phyloP scores from a whole-genome alignment of 2,797 vertebrate genomes.

The Urocyon cinereoargenteus region DNA sequence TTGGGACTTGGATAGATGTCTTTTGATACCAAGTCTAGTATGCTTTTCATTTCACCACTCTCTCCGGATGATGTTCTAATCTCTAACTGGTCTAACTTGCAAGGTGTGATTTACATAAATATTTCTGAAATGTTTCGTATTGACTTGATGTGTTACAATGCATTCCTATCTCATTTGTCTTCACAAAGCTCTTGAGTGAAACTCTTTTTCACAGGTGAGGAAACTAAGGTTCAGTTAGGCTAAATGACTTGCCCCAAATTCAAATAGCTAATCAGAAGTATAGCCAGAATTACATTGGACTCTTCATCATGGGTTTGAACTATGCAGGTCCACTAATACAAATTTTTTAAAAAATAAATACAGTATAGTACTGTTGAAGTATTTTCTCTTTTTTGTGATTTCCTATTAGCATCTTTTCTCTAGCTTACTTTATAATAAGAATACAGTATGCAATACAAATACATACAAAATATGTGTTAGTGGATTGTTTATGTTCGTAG shows the following conservation, averaged over 20 bases:
- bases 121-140: background rate
- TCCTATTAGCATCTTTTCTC: background rate
- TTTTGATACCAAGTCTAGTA: background rate
- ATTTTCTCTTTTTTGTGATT: background rate
- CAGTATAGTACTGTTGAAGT: background rate
- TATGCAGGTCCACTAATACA: background rate
- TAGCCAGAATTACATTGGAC: background rate
- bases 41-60: background rate
- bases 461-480: background rate
- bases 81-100: constrained; percentile 11
- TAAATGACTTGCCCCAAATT: background rate
- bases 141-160: background rate
- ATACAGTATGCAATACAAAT: background rate
- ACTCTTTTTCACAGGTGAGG: background rate
- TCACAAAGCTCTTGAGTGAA: background rate
- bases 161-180: background rate
- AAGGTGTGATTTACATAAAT: background rate
- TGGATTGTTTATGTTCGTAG: background rate
- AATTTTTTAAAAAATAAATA: background rate
- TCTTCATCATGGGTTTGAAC: background rate
- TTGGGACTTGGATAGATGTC: background rate
- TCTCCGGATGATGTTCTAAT: background rate
- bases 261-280: background rate
- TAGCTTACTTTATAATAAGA: background rate
- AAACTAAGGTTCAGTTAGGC: background rate